These are phyloP conservation scores for Rhagologus leucostigma DNA, from an alignment of 2,113 vertebrate species.

Conservation along the genomic window DNA sequence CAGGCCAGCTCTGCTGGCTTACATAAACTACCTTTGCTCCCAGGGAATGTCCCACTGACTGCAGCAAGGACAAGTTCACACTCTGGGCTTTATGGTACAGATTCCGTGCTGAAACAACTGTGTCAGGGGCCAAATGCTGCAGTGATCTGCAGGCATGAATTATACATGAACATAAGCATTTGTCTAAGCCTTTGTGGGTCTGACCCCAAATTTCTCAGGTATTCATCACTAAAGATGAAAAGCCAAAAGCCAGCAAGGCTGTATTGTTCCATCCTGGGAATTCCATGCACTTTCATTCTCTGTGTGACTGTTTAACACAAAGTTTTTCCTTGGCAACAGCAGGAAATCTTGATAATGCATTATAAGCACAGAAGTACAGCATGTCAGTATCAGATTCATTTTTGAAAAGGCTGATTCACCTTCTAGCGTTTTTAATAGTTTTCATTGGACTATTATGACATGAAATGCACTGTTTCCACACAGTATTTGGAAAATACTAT, in stretches of 20 bases:
- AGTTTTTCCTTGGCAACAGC: neutral
- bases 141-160: neutral
- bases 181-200: neutral
- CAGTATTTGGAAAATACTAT: neutral
- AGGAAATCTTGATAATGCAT: neutral
- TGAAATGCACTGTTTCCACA: neutral
- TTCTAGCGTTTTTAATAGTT: neutral
- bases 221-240: neutral
- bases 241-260: neutral
- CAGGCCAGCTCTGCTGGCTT: neutral
- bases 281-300: neutral
- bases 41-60: neutral
- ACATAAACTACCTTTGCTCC: neutral
- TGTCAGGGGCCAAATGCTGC: neutral
- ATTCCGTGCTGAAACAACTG: neutral
- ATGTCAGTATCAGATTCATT: neutral
- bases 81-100: neutral
- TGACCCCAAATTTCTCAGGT: neutral
- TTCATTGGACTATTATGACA: neutral
- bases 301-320: neutral
- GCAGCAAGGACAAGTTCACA: neutral
- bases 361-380: neutral
- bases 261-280: neutral
- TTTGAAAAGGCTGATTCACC: neutral
- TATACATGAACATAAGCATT: neutral